Percentiles rank a stretch among this genome's conserved stretches.
These are phyloP conservation scores for Psophia crepitans DNA, from an alignment of 2,113 vertebrate genomes.

Conservation along the genomic window DNA sequence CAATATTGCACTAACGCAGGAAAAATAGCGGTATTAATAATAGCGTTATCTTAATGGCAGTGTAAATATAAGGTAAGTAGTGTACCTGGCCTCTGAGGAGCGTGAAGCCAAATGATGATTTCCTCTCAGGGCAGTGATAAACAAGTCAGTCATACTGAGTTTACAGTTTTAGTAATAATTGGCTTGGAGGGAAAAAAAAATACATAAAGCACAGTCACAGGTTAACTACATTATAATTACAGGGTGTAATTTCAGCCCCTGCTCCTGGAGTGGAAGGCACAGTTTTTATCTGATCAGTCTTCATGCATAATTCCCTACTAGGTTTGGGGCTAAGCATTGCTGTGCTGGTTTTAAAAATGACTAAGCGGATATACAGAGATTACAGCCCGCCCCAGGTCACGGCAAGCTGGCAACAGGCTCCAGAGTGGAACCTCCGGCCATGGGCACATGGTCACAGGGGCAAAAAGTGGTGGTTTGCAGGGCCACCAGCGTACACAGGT, in stretches of 20 bases:
- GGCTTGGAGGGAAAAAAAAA: conserved; percentile 17
- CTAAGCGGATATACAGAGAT: neutral
- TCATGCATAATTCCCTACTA: neutral
- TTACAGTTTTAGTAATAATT: conserved; percentile 47
- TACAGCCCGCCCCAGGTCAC: accelerated
- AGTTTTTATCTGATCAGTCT: conserved; percentile 52
- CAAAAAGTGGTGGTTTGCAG: neutral
- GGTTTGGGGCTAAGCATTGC: conserved; percentile 59
- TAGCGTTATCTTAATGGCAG: conserved; percentile 25
- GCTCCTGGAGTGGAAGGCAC: conserved; percentile 37
- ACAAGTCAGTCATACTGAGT: conserved; percentile 41
- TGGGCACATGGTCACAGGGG: neutral
- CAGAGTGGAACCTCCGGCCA: accelerated
- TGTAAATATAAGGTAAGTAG: conserved; percentile 20
- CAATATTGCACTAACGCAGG: neutral
- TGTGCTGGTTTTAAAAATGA: conserved; percentile 24
- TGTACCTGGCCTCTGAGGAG: conserved; percentile 13
- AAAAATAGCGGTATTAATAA: conserved; percentile 34
- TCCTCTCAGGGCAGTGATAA: conserved; percentile 41
- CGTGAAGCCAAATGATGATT: conserved; percentile 3
- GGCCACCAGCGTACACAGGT: accelerated
- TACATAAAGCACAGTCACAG: neutral
- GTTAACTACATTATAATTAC: conserved; percentile 56
- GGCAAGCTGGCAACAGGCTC: neutral
- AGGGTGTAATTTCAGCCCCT: conserved; percentile 45